Evolutionary conservation across 2,888 invertebrate genomes (phyloP).

Genomic region (Torymus tubicola): DNA sequence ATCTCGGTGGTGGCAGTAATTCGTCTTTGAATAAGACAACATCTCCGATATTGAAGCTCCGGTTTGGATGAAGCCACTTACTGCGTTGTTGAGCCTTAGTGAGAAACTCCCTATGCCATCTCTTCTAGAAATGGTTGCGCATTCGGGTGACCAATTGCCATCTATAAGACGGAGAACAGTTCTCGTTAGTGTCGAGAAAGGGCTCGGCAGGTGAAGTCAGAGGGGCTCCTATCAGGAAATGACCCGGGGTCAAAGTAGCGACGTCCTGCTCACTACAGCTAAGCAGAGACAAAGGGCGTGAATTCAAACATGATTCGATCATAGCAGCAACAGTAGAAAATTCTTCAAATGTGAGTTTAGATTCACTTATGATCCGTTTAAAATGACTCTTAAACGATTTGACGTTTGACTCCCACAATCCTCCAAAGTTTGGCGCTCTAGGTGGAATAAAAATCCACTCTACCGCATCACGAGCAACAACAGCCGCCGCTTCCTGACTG

Average conservation of each 20-base stretch:
- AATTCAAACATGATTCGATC: not conserved
- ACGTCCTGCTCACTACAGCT: not conserved
- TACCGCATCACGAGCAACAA: not conserved
- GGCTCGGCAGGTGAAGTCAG: not conserved
- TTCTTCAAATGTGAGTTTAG: slow-evolving; percentile 5
- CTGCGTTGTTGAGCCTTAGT: not conserved
- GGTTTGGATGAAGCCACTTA: slow-evolving; percentile 3
- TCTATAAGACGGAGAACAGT: not conserved
- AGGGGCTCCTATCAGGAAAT: slow-evolving; percentile 5
- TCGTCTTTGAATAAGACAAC: not conserved
- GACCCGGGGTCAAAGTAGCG: not conserved
- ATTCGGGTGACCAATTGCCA: not conserved
- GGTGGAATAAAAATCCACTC: not conserved
- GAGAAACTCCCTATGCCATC: not conserved
- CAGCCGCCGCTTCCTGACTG: too few relatives aligned
- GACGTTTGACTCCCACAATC: slow-evolving; percentile 1
- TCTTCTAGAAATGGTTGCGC: slow-evolving; percentile 4
- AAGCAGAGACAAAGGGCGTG: not conserved
- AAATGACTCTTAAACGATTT: not conserved
- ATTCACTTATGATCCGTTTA: not conserved
- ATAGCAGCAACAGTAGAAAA: not conserved
- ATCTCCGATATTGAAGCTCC: not conserved
- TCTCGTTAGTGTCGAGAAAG: not conserved
- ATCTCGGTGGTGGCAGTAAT: not conserved
- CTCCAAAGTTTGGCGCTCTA: not conserved